These are phyloP conservation scores for Drosophila kanekoi DNA, from an alignment of 2,888 invertebrate species.

Conservation along the genomic window DNA sequence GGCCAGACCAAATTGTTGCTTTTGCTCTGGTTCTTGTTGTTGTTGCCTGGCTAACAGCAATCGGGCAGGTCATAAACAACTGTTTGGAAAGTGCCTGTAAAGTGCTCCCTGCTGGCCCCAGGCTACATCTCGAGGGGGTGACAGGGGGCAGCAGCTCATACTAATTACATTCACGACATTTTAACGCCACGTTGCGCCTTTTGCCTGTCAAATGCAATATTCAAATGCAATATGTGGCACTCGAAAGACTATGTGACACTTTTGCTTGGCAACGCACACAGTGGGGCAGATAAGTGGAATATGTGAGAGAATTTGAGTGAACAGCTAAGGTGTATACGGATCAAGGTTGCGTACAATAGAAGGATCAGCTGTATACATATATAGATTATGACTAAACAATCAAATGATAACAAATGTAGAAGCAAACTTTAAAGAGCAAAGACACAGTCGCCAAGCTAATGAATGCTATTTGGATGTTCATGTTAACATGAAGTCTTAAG, in stretches of 20 bases:
- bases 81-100: slow-evolving; percentile 15
- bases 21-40: background rate
- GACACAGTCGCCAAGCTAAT: no score
- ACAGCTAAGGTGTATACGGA: no score
- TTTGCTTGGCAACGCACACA: background rate
- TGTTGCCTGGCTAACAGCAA: slow-evolving; percentile 18
- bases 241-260: slow-evolving; percentile 2
- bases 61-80: slow-evolving; percentile 29
- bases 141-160: slow-evolving; percentile 11
- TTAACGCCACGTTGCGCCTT: slow-evolving; percentile 56
- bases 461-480: no score
- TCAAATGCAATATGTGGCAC: slow-evolving; percentile 37
- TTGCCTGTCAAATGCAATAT: slow-evolving; percentile 54
- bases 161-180: slow-evolving; percentile 67
- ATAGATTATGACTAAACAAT: no score
- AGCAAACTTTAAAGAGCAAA: no score
- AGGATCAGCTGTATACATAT: no score
- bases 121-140: background rate
- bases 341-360: no score
- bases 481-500: no score
- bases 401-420: no score
- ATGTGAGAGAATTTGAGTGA: no score
- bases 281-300: background rate
- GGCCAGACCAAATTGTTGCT: slow-evolving; percentile 14
- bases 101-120: slow-evolving; percentile 5